Evolutionary conservation across 2,888 invertebrate species (phyloP).

Genomic region (Dynastes tityus): DNA sequence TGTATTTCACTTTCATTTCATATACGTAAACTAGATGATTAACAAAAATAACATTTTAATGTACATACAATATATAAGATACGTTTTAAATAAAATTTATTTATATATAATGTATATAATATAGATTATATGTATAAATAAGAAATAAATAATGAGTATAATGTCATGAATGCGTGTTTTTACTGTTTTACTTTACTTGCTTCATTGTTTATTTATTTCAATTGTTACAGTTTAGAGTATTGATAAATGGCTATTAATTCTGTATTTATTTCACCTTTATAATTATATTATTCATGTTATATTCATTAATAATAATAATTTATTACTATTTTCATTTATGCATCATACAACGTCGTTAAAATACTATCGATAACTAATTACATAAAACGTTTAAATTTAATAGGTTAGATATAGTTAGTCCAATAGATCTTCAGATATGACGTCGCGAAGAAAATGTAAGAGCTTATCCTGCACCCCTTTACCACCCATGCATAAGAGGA

Average conservation of each 20-base stretch:
- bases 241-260: too few relatives aligned
- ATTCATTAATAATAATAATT: neutral
- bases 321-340: conserved; percentile 3
- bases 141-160: conserved; percentile 47
- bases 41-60: conserved; percentile 40
- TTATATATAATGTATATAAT: conserved; percentile 1
- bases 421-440: too few relatives aligned
- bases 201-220: too few relatives aligned
- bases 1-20: conserved; percentile 20
- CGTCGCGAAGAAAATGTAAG: too few relatives aligned
- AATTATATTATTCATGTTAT: neutral
- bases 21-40: conserved; percentile 33
- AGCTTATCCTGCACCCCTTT: too few relatives aligned
- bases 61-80: conserved; percentile 12
- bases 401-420: neutral
- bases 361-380: conserved; percentile 6
- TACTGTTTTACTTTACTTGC: neutral
- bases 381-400: conserved; percentile 19
- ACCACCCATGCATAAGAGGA: too few relatives aligned
- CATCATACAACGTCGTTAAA: conserved; percentile 34
- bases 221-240: too few relatives aligned
- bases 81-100: conserved; percentile 37
- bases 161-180: conserved; percentile 19
- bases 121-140: conserved; percentile 27
- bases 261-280: neutral